Evolutionary conservation across 2,797 vertebrate species (phyloP), one percentile per base, ranked within the genome.

Genomic region (Sebastiscus albofasciatus): DNA sequence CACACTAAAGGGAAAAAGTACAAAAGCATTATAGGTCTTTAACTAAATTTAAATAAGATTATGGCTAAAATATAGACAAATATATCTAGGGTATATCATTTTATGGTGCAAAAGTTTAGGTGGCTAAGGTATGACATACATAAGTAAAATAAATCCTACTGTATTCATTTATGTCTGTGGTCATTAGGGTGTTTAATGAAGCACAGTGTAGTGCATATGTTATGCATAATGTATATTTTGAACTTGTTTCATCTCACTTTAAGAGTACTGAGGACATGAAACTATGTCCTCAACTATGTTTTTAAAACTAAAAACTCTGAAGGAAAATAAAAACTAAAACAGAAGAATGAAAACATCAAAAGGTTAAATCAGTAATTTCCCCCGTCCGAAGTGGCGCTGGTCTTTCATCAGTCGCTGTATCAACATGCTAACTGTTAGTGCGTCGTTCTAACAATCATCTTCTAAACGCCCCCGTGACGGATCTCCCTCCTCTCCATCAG

Each of bases 401-500:
- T 81, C 76, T 79, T 69, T 76, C 56, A 24, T 36, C 68, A 24
- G 67, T 0, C 67, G 10, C 59, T 58, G 42, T 68, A 74, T 60
- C 54, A 74, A 20, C 59, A 26, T 1, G 34, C 59, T 34, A 16
- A 80, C 68, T 52, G 49, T 75, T 75, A 49, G 33, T 6, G 60
- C 10, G 10, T 60, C 13, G 27, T 79, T 84, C 81, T 72, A 86
- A 67, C 69, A 27, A 31, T 68, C 80, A 75, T 68, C 80, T 75
- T 88, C 70, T 73, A 72, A 82, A 60, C n/a, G 14, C 55, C 8
- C 31, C 62, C 34, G 0, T 75, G 78, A 81, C 29, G 2, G 79
- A 83, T 56, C 73, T 36, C 74, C 60, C 56, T 75, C 36, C 31
- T 33, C 81, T 70, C 72, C 85, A 90, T 90, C 86, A 4, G 29